These are phyloP conservation scores for Lepidostoma basale DNA, from an alignment of 1,140 invertebrate species.

Conservation along the genomic window DNA sequence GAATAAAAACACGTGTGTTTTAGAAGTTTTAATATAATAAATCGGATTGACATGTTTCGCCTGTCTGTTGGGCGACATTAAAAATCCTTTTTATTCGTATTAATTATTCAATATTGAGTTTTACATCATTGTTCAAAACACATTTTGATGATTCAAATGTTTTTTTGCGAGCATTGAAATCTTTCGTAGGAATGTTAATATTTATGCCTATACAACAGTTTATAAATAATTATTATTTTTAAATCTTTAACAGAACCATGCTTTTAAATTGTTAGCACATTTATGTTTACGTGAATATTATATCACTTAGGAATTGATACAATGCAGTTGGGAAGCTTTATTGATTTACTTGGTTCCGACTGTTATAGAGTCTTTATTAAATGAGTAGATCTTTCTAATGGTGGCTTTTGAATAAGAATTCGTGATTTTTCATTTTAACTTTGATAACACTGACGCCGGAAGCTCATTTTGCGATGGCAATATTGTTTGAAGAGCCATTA, in stretches of 20 bases:
- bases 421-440: no score
- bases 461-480: no score
- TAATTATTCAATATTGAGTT: not conserved
- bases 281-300: not conserved
- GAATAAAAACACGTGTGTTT: not conserved
- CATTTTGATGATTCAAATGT: not conserved
- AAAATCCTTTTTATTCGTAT: not conserved
- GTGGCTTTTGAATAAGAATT: no score
- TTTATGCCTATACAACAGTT: not conserved
- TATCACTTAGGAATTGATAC: not conserved
- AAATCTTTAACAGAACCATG: no score
- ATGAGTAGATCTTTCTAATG: no score
- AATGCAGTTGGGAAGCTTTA: not conserved
- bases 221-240: no score
- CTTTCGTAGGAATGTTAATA: not conserved
- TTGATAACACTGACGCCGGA: no score
- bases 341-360: no score
- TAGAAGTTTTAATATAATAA: not conserved
- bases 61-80: not conserved
- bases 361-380: no score
- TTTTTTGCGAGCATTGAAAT: not conserved
- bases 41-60: not conserved
- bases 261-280: not conserved
- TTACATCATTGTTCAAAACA: not conserved
- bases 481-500: no score